Conservation (phyloP, 1,140 invertebrate genomes). For the Tetragnatha versicolor region DNA sequence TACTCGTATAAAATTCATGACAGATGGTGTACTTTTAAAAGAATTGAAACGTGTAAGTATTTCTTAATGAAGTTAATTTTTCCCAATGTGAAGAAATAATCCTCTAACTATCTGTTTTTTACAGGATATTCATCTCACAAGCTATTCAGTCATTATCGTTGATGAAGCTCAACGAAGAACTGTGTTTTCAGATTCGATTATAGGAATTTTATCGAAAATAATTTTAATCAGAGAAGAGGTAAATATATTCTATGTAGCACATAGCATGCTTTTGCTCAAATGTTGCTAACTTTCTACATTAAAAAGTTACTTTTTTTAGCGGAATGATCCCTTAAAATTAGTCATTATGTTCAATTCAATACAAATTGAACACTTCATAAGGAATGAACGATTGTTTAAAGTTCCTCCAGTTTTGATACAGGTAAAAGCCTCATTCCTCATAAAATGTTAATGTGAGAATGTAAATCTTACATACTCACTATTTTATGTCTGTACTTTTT, state of each 20-base stretch:
- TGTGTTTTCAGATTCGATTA: constrained; percentile 92
- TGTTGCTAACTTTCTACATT: too few species aligned
- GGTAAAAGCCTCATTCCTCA: too few species aligned
- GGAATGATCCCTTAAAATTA: constrained; percentile 80
- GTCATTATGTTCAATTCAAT: constrained; percentile 99
- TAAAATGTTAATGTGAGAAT: too few species aligned
- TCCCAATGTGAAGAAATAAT: neutral
- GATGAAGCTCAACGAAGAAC: constrained; percentile 98
- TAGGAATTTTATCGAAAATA: constrained; percentile 92
- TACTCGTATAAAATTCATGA: constrained; percentile 99
- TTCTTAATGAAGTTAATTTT: neutral
- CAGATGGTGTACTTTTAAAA: constrained; percentile 97
- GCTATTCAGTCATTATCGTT: constrained; percentile 95
- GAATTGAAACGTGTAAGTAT: constrained; percentile 65
- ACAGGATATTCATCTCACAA: constrained; percentile 84
- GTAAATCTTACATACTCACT: too few species aligned
- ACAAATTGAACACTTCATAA: constrained; percentile 88
- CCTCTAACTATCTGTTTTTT: constrained; percentile 41
- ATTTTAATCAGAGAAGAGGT: constrained; percentile 80
- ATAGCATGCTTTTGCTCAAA: too few species aligned
- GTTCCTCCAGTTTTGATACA: constrained; percentile 82
- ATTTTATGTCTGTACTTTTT: too few species aligned
- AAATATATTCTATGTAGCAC: neutral
- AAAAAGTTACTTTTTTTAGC: too few species aligned
- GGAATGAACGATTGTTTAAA: constrained; percentile 84